Base-by-base conservation (phyloP, 1,140 invertebrate genomes). In the Ceratina calcarata region DNA sequence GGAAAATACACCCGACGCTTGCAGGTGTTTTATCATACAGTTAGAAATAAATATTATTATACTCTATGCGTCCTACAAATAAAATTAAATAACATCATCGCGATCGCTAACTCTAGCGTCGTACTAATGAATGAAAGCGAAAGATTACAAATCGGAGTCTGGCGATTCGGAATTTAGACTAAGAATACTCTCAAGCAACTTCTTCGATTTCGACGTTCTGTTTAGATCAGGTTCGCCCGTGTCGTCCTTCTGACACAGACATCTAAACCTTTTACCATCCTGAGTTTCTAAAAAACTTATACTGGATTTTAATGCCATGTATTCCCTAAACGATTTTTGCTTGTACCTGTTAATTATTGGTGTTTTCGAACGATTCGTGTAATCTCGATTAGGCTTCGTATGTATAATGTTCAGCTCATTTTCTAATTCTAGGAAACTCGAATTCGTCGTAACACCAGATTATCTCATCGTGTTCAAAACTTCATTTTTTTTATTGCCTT, bases 201-300 rank as follows among this genome's bases (percentile, higher is more conserved):
- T 88, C 22, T 81, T 78, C 2, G 87, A 89, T 24, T 87, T 37
- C 3, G 71, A 81, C 71, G 82, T 7, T 10, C 51, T 72, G 74
- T 68, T 79, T 22, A 81, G 37, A 62, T 45, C 55, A 16, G 70
- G 72, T 18, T 74, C 72, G 58, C 84, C 76, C 45, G 10, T 16
- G 18, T 65, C 62, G 12, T 22, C 37, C 24, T 18, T 57, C 53
- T 77, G 32, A 16, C 53, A 32, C 45, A 70, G 18, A 22, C 65
- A 78, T 57, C 64, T 82, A 49, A 86, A 81, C 61, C 74, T 81
- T 27, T 85, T 87, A 15, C 80, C 61, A 53, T 88, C 85, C 13
- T 89, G 89, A 22, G 89, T 90, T 27, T 83, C 45, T 32, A 90
- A 75, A 64, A 89, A 88, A 13, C 71, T 87, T 32, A 84, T 76